These are phyloP conservation scores for Chrysocyon brachyurus DNA, from an alignment of 2,797 vertebrate genomes.

Conservation along the genomic window DNA sequence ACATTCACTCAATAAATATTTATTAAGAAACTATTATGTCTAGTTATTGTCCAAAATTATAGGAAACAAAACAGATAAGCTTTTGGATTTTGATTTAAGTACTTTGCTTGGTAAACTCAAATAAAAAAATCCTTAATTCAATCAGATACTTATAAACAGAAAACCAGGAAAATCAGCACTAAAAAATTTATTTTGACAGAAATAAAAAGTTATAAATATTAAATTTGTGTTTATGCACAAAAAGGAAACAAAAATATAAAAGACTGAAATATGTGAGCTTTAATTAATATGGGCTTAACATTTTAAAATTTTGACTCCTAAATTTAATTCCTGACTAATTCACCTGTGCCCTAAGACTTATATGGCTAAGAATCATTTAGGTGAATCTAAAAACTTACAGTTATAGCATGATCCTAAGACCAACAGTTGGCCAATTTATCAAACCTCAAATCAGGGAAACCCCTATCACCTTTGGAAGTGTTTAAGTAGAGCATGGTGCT, in stretches of 20 bases:
- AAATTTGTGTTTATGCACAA: background rate
- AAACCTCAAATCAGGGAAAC: background rate
- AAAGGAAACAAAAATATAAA: conserved; percentile 5
- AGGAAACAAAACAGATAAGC: background rate
- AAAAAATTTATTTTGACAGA: background rate
- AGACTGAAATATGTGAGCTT: conserved; percentile 32
- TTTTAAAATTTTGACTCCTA: background rate
- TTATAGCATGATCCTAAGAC: background rate
- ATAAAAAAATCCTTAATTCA: background rate
- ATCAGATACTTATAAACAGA: background rate
- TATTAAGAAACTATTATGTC: background rate
- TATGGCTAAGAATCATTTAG: background rate
- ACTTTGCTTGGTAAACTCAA: conserved; percentile 13
- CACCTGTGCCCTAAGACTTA: background rate
- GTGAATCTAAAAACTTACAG: background rate
- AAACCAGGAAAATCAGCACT: conserved; percentile 12
- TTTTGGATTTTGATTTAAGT: conserved; percentile 15
- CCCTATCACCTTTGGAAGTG: background rate
- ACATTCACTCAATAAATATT: conserved; percentile 27
- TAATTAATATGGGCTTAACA: conserved; percentile 25
- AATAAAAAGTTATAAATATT: background rate
- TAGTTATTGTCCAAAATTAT: background rate
- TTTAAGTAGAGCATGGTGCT: background rate
- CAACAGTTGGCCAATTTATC: background rate
- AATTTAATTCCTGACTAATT: conserved; percentile 28